Evolutionary conservation across 2,888 invertebrate species (phyloP), one percentile per base, ranked within the genome.

Genomic region (Tholera decimalis): DNA sequence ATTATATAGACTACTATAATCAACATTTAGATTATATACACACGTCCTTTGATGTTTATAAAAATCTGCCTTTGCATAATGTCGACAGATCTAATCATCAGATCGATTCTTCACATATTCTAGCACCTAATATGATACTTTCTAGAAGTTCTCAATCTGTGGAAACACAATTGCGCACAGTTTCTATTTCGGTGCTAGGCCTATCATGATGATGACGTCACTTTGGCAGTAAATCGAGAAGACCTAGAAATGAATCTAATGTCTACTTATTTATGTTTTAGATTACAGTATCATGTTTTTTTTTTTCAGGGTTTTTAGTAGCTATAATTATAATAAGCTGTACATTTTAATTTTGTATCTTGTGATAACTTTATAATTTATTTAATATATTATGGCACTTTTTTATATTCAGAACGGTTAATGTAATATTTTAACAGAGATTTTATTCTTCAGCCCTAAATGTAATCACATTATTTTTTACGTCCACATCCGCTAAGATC

Each of bases 151-250:
- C 35, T 47, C 9, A 53, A 54, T 57, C 15, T 35, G 18, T 57
- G n/a, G 39, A 57, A 64, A 51, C 51, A 35, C 47, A 58, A 63
- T 60, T 59, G 61, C 44, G 62, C 44, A 57, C 41, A 20, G 53
- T 28, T 71, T 70, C 80, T 81, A 79, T 81, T 81, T 81, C 26
- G 3, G 68, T 58, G 22, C 51, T 24, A 63, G 41, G 41, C 58
- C 63, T 58, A 64, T 64, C 64, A 70, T 54, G 65, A 46, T 43
- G 39, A 41, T 83, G 77, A 77, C 82, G 70, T 79, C 62, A 74
- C 15, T 8, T 79, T 79, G 73, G 73, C 73, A 70, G 50, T 75
- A 68, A 43, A 55, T 60, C 33, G 63, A 69, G 65, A 59, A 63
- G 66, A 70, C 49, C 60, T 73, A 66, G 57, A 73, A 56, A 54